Conservation (phyloP, 1,140 invertebrate genomes). For the Psix sp. region DNA sequence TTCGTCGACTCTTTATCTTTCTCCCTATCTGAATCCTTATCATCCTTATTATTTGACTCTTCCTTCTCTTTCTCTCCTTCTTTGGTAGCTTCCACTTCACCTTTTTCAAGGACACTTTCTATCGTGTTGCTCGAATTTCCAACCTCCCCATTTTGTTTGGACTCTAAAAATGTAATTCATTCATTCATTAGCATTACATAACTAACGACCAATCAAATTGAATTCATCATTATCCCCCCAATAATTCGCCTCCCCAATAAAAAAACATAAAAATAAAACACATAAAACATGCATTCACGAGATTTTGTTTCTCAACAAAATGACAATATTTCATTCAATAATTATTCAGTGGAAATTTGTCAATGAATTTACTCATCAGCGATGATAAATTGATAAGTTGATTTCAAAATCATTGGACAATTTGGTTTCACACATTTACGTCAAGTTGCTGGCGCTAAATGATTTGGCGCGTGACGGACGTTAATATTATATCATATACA, state of each 20-base stretch:
- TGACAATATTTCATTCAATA: too few relatives aligned
- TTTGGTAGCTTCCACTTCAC: slow-evolving; percentile 77
- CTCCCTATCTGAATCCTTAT: slow-evolving; percentile 64
- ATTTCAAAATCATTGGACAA: not conserved
- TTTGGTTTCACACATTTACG: slow-evolving; percentile 2
- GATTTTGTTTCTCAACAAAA: too few relatives aligned
- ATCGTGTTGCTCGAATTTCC: slow-evolving; percentile 60
- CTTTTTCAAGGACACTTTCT: slow-evolving; percentile 76
- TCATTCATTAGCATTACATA: too few relatives aligned
- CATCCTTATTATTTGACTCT: slow-evolving; percentile 69
- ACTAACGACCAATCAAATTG: too few relatives aligned
- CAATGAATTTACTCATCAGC: too few relatives aligned
- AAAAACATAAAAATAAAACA: too few relatives aligned
- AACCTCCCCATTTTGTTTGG: slow-evolving; percentile 63
- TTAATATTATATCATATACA: slow-evolving; percentile 36
- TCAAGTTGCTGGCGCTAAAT: slow-evolving; percentile 10
- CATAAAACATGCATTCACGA: too few relatives aligned
- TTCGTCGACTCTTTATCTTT: slow-evolving; percentile 72
- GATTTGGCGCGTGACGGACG: slow-evolving; percentile 4
- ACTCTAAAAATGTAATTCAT: slow-evolving; percentile 65
- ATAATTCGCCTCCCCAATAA: too few relatives aligned
- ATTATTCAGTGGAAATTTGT: too few relatives aligned
- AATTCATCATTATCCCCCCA: too few relatives aligned
- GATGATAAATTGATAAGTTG: too few relatives aligned
- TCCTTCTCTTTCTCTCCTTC: slow-evolving; percentile 74